phyloP scores from a whole-genome alignment of 2,888 invertebrate species.

The Lasiommata megera region DNA sequence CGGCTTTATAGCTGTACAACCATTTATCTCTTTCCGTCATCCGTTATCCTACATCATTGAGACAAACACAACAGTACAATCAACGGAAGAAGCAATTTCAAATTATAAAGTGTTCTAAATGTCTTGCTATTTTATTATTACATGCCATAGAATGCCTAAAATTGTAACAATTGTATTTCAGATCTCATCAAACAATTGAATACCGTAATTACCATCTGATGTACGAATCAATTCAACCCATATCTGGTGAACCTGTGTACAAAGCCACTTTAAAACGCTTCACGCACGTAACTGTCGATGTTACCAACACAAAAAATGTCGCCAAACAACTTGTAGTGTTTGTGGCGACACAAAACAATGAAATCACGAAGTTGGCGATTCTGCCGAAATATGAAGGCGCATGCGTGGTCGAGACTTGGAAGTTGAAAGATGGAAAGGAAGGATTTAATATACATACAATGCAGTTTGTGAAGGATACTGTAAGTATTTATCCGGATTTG shows the following conservation, averaged over 20 bases:
- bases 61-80: too few species aligned
- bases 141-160: too few species aligned
- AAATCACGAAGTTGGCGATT: constrained; percentile 90
- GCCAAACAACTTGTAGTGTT: constrained; percentile 89
- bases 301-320: constrained; percentile 86
- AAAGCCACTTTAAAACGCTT: constrained; percentile 86
- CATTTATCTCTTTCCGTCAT: too few species aligned
- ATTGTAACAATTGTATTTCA: constrained; percentile 34
- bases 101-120: too few species aligned
- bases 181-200: constrained; percentile 79
- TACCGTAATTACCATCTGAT: constrained; percentile 91
- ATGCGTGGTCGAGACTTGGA: constrained; percentile 93
- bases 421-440: constrained; percentile 81
- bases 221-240: constrained; percentile 92
- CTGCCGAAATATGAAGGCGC: constrained; percentile 86
- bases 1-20: too few species aligned
- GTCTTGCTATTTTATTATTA: too few species aligned
- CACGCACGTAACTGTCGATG: constrained; percentile 91
- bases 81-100: too few species aligned
- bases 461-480: constrained; percentile 90
- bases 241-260: constrained; percentile 85
- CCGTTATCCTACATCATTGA: too few species aligned
- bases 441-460: constrained; percentile 83
- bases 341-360: constrained; percentile 88
- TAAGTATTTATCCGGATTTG: constrained; percentile 64